Percentiles rank a stretch among this genome's conserved stretches.
Conservation (phyloP, 2,888 invertebrate genomes). For the Heliconius charithonia region DNA sequence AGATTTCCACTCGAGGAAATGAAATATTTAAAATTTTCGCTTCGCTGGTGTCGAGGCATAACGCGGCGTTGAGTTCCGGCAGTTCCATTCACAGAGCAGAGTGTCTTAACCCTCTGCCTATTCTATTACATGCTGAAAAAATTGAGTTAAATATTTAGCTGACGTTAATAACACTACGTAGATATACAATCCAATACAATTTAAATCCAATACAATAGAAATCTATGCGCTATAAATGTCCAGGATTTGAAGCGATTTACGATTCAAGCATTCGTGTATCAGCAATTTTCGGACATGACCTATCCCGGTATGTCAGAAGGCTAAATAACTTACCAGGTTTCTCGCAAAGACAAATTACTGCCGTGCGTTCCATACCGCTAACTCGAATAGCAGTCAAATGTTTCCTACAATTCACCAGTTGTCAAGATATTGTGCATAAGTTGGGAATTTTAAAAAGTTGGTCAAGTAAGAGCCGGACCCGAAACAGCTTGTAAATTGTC, state of each 20-base stretch:
- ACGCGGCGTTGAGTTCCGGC: too few species aligned
- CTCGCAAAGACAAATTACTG: conserved; percentile 38
- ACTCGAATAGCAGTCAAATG: neutral
- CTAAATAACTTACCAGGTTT: conserved; percentile 42
- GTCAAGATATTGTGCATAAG: neutral
- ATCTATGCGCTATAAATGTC: conserved; percentile 6
- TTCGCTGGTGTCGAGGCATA: too few species aligned
- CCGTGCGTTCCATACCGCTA: conserved; percentile 2
- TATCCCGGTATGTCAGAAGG: conserved; percentile 27
- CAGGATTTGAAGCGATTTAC: conserved; percentile 10
- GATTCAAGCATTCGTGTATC: conserved; percentile 5
- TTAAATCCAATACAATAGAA: neutral
- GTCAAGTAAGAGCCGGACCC: too few species aligned
- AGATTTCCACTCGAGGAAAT: too few species aligned
- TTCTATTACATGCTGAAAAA: too few species aligned
- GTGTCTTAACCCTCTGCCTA: too few species aligned
- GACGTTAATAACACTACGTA: neutral
- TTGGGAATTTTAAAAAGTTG: neutral
- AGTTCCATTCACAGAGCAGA: too few species aligned
- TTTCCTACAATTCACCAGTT: neutral
- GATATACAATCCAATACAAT: neutral
- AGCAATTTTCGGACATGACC: conserved; percentile 29
- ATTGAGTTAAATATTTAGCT: neutral
- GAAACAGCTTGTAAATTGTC: too few species aligned
- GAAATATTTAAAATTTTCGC: too few species aligned